Evolutionary conservation across 2,888 invertebrate species (phyloP), one percentile per base, ranked within the genome.

Genomic region (Conomelus anceps): DNA sequence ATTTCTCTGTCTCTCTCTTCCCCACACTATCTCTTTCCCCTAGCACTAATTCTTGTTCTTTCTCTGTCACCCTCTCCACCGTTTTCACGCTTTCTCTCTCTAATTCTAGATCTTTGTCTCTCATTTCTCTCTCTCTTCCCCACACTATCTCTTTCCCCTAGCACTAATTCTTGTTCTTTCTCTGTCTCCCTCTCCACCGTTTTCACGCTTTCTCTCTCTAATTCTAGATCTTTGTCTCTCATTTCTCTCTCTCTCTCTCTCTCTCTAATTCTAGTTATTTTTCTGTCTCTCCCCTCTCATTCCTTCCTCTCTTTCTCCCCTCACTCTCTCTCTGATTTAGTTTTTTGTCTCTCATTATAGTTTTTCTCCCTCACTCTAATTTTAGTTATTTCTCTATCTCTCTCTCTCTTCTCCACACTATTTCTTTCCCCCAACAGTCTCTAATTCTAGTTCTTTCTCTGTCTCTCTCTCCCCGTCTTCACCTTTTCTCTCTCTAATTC

Each of bases 351-450:
- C n/a, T 63, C 63, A 4, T n/a, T 63, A 20, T n/a, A 3, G 1
- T 3, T 63, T n/a, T 63, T n/a, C 63, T 63, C 6, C 63, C 63
- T 17, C 41, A 17, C 17, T 3, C 7, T 41, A 13, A 13, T 17
- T 13, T 85, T 89, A 23, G 84, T 86, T 87, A 91, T 91, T 91
- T 91, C 91, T 91, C 90, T 90, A 91, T 91, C 91, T 92, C 92
- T 92, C 92, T 92, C 92, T 92, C 6, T 26, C 4, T 11, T 7
- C 3, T 9, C 7, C 7, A 17, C 3, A 9, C 3, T 4, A 7
- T 13, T 41, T 13, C 17, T 41, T 17, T 41, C 7, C n/a, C 41
- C 17, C 41, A 17, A 17, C 41, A n/a, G n/a, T n/a, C n/a, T n/a
- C n/a, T n/a, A n/a, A n/a, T n/a, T n/a, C n/a, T n/a, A n/a, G n/a